phyloP scores from a whole-genome alignment of 2,888 invertebrate genomes.

The Masnerella sp. region DNA sequence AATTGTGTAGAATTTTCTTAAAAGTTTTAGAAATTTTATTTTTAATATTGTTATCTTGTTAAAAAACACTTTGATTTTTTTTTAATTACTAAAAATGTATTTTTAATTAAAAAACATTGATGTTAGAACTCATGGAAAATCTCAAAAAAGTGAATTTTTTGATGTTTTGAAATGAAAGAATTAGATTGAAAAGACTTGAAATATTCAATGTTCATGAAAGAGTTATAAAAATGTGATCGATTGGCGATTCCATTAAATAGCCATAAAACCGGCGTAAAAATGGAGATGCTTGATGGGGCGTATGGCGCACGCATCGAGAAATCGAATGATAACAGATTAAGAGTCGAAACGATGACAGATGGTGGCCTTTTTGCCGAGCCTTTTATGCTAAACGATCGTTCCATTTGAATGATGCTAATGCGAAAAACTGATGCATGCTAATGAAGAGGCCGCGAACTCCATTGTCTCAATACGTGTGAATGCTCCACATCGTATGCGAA shows the following conservation, averaged over 20 bases:
- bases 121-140: no score
- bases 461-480: constrained; percentile 59
- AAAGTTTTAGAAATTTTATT: no score
- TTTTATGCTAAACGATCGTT: constrained; percentile 76
- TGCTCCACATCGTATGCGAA: constrained; percentile 34
- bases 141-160: no score
- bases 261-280: constrained; percentile 39
- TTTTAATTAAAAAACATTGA: no score
- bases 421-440: constrained; percentile 77
- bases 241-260: constrained; percentile 34
- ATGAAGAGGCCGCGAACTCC: constrained; percentile 68
- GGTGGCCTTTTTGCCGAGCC: constrained; percentile 64
- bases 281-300: constrained; percentile 18
- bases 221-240: constrained; percentile 36
- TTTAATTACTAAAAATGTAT: no score
- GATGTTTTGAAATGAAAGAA: no score
- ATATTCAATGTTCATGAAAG: constrained; percentile 15
- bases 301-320: constrained; percentile 36
- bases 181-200: no score
- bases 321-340: constrained; percentile 54
- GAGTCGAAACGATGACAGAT: constrained; percentile 52
- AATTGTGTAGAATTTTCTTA: no score
- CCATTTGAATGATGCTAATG: constrained; percentile 77
- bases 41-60: no score
- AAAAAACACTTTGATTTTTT: no score